These are phyloP conservation scores for Boloria euphrosyne DNA, from an alignment of 2,888 invertebrate genomes.

Conservation along the genomic window DNA sequence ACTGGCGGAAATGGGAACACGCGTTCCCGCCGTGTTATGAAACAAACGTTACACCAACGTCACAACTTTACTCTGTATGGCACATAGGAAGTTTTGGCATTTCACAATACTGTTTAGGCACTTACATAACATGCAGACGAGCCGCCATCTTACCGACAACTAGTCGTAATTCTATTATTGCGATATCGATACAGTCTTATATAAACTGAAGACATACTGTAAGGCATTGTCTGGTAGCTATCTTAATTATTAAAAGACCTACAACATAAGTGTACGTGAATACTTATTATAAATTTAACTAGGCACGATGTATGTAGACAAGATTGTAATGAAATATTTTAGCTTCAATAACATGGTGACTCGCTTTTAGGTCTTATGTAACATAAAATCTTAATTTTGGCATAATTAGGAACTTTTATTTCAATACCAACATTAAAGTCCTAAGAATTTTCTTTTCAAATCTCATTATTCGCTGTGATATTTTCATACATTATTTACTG, in stretches of 20 bases:
- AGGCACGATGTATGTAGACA: no score
- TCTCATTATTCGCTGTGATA: neutral
- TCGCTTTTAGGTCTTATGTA: constrained; percentile 14
- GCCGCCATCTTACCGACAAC: constrained; percentile 5
- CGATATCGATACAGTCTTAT: neutral
- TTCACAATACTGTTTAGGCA: constrained; percentile 32
- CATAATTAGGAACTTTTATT: constrained; percentile 36
- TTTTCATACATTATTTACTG: constrained; percentile 4
- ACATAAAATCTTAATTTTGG: constrained; percentile 29
- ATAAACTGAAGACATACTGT: neutral
- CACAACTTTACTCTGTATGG: constrained; percentile 28
- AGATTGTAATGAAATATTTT: neutral
- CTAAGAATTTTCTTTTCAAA: constrained; percentile 3
- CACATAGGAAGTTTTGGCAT: constrained; percentile 31
- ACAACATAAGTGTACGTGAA: no score
- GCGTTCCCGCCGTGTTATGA: constrained; percentile 50
- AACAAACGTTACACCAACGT: constrained; percentile 45
- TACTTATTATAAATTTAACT: no score
- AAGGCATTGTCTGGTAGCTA: constrained; percentile 2
- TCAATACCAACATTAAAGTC: constrained; percentile 25
- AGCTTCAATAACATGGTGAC: constrained; percentile 8
- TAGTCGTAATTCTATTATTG: neutral
- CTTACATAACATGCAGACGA: constrained; percentile 14
- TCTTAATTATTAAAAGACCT: neutral
- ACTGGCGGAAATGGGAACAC: constrained; percentile 55